These are phyloP conservation scores for Beris chalybata DNA, from an alignment of 2,888 invertebrate genomes.

Conservation along the genomic window DNA sequence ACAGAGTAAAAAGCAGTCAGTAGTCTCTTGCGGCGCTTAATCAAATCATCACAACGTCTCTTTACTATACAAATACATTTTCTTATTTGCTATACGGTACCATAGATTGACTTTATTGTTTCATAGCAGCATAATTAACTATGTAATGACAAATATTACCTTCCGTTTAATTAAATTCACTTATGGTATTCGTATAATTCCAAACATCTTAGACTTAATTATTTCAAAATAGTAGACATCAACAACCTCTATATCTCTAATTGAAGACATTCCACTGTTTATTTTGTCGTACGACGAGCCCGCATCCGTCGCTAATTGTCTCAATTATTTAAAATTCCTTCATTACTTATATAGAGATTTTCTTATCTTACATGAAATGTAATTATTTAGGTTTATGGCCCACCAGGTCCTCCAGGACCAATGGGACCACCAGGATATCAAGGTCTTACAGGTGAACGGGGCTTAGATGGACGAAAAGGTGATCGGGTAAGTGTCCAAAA, in stretches of 20 bases:
- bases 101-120: slow-evolving; percentile 13
- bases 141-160: slow-evolving; percentile 27
- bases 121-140: slow-evolving; percentile 25
- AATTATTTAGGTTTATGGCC: slow-evolving; percentile 60
- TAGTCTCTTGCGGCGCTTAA: no score
- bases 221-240: no score
- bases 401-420: slow-evolving; percentile 62
- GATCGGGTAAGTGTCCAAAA: slow-evolving; percentile 67
- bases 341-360: slow-evolving; percentile 1
- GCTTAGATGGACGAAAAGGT: slow-evolving; percentile 78
- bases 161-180: not conserved
- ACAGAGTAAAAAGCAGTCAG: no score
- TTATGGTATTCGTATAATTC: no score
- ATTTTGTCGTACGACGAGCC: not conserved
- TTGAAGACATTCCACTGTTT: no score
- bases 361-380: not conserved
- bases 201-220: no score
- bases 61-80: no score
- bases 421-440: slow-evolving; percentile 72
- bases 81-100: no score
- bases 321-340: slow-evolving; percentile 22
- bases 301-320: slow-evolving; percentile 22
- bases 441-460: slow-evolving; percentile 61
- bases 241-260: no score
- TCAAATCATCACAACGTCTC: no score